Conservation (phyloP, 2,113 vertebrate genomes). For the Chamaea fasciata region DNA sequence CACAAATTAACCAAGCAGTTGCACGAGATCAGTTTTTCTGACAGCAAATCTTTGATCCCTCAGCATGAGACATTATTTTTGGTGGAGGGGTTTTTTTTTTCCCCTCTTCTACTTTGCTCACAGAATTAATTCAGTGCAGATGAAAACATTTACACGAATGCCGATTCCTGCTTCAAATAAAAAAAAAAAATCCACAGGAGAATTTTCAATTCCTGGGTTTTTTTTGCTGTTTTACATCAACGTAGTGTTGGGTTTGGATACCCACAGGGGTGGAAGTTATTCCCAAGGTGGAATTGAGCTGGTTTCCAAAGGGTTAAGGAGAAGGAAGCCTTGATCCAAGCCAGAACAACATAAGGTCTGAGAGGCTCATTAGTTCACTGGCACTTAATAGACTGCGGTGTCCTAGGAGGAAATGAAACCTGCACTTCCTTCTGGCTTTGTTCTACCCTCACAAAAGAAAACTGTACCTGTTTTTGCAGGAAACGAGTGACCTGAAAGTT, state of each 20-base stretch:
- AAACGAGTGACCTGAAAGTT: conserved; percentile 61
- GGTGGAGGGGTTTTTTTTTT: neutral
- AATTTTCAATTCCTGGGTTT: neutral
- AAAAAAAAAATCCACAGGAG: neutral
- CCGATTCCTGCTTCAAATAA: neutral
- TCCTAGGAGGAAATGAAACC: conserved; percentile 75
- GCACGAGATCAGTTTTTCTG: neutral
- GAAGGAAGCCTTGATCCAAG: conserved; percentile 39
- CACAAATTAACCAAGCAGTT: neutral
- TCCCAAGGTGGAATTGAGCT: neutral
- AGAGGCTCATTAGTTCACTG: conserved; percentile 81
- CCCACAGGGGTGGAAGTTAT: neutral
- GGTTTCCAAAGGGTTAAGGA: conserved; percentile 47
- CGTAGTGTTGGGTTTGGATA: neutral
- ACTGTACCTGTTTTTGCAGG: conserved; percentile 67
- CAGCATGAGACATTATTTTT: neutral
- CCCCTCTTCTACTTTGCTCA: neutral
- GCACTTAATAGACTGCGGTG: conserved; percentile 58
- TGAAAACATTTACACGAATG: neutral
- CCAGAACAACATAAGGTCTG: conserved; percentile 78
- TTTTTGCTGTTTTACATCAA: neutral
- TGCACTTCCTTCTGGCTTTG: conserved; percentile 73
- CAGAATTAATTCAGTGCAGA: neutral
- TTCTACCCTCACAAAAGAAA: conserved; percentile 74
- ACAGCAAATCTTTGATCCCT: neutral